phyloP scores from a whole-genome alignment of 2,113 vertebrate genomes.

The Eurypyga helias region DNA sequence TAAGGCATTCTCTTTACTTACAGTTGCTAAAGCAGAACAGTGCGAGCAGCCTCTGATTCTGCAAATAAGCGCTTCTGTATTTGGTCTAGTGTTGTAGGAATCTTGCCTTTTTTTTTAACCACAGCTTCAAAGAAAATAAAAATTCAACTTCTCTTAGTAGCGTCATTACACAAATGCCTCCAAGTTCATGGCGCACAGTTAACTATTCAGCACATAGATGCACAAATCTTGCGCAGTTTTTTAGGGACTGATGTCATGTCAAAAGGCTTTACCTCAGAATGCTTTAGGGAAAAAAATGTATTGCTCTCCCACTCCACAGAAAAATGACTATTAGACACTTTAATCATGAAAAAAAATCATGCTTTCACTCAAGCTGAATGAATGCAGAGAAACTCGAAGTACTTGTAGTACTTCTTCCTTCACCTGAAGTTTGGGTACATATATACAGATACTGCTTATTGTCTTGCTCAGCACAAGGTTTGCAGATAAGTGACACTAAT shows the following conservation, averaged over 20 bases:
- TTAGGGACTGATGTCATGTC: neutral
- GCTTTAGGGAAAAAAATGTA: neutral
- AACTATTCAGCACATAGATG: neutral
- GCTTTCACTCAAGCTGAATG: neutral
- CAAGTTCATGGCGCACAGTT: neutral
- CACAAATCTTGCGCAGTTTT: neutral
- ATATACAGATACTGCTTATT: neutral
- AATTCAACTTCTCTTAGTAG: neutral
- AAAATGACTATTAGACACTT: neutral
- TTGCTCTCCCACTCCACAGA: neutral
- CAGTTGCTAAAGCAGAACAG: neutral
- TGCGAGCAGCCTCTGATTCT: fast-evolving
- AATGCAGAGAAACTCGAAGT: neutral
- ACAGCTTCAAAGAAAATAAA: too few species aligned
- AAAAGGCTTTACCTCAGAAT: neutral
- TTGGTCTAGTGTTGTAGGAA: neutral
- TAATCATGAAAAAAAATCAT: neutral
- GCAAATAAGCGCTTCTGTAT: neutral
- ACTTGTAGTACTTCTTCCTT: neutral
- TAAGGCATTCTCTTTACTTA: neutral
- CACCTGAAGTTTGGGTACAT: neutral
- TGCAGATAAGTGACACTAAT: neutral
- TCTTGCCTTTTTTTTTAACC: neutral
- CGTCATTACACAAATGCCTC: neutral
- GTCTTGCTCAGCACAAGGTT: neutral